Evolutionary conservation across 2,888 invertebrate species (phyloP).

Genomic region (Thyatira batis): DNA sequence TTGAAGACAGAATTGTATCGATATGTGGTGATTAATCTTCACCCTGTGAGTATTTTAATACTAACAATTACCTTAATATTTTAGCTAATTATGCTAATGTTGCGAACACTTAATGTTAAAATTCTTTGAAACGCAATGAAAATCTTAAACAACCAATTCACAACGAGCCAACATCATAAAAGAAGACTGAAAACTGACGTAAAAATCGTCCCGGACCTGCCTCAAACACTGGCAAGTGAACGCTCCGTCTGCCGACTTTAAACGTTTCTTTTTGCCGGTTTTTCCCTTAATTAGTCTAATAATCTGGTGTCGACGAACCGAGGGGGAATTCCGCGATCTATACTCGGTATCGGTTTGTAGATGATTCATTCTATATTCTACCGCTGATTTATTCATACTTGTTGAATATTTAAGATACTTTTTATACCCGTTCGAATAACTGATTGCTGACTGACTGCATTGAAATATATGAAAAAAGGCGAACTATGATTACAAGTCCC

Average conservation of each 20-base stretch:
- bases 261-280: constrained; percentile 54
- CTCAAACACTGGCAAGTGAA: constrained; percentile 65
- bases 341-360: constrained; percentile 19
- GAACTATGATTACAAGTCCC: no score
- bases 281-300: constrained; percentile 74
- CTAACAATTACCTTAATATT: no score
- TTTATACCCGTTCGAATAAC: no score
- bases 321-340: background rate
- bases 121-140: no score
- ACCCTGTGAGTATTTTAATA: no score
- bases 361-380: constrained; percentile 16
- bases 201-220: constrained; percentile 78
- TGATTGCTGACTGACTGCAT: no score
- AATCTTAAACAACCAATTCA: constrained; percentile 45
- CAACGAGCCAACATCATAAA: constrained; percentile 36
- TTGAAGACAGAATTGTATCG: no score
- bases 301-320: constrained; percentile 46
- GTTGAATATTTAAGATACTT: background rate
- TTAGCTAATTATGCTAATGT: no score
- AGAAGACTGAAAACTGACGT: constrained; percentile 76
- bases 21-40: no score
- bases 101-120: no score
- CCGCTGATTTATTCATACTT: background rate
- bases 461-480: no score
- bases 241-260: constrained; percentile 38